These are phyloP conservation scores for Rhagium mordax DNA, from an alignment of 2,888 invertebrate species.

Conservation along the genomic window DNA sequence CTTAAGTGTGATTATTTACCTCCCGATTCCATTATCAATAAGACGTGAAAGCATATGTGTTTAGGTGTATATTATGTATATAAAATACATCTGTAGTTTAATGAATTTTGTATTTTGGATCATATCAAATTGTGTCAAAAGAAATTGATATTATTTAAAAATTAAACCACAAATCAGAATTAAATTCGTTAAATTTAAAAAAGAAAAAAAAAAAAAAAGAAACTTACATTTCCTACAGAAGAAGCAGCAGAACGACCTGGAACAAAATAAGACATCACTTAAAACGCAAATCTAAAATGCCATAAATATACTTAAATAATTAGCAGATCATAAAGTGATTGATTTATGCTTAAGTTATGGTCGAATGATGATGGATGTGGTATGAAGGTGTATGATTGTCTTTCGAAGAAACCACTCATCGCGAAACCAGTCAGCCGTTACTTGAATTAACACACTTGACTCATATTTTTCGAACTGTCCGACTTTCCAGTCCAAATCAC, in stretches of 20 bases:
- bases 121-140: too few species aligned
- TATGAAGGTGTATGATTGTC: slow-evolving; percentile 6
- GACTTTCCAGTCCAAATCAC: too few species aligned
- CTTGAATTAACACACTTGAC: not conserved
- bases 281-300: not conserved
- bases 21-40: too few species aligned
- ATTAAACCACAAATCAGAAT: not conserved
- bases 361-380: slow-evolving; percentile 1
- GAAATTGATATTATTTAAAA: too few species aligned
- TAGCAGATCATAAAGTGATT: slow-evolving; percentile 9
- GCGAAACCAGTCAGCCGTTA: not conserved
- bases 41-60: too few species aligned
- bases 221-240: not conserved
- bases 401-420: slow-evolving; percentile 2
- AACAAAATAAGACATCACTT: not conserved
- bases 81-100: too few species aligned
- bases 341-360: slow-evolving; percentile 2
- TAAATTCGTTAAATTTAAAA: not conserved
- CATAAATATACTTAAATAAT: slow-evolving; percentile 14
- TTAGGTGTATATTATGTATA: too few species aligned
- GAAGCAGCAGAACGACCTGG: not conserved
- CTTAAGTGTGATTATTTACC: too few species aligned
- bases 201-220: not conserved
- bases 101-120: too few species aligned
- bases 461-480: too few species aligned